Percentiles rank a stretch among this genome's conserved stretches.
Evolutionary conservation across 2,113 vertebrate species (phyloP).

Genomic region (Capricornis sumatraensis): DNA sequence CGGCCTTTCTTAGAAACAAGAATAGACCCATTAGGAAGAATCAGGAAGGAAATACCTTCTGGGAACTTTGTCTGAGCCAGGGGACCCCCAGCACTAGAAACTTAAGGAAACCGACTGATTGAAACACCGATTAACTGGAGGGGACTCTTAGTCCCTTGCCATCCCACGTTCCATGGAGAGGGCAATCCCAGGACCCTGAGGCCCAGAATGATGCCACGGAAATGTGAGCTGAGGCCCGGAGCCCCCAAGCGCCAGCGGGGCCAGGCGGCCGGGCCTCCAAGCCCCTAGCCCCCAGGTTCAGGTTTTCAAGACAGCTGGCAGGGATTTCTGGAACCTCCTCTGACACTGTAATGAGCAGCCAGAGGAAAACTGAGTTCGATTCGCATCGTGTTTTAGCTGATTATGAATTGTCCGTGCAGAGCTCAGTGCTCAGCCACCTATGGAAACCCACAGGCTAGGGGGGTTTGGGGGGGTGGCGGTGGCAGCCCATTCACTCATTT

Average conservation of each 20-base stretch:
- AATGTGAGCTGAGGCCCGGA: background rate
- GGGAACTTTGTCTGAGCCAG: background rate
- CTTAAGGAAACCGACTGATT: background rate
- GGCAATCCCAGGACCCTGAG: background rate
- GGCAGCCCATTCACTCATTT: background rate
- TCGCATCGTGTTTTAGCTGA: fast-evolving
- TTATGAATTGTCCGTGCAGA: fast-evolving
- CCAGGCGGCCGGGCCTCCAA: background rate
- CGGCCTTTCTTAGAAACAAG: background rate
- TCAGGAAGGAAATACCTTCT: background rate
- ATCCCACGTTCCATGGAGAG: background rate
- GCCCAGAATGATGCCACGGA: background rate
- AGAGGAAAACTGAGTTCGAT: background rate
- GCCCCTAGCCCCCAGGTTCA: background rate
- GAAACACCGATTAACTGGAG: background rate
- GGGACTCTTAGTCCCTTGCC: background rate
- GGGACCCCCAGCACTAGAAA: background rate
- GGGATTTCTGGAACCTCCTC: background rate
- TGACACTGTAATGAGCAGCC: background rate
- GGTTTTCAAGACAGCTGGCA: background rate
- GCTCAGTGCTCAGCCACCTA: background rate
- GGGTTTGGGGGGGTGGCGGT: fast-evolving
- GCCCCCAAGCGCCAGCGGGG: background rate
- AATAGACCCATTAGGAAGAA: background rate
- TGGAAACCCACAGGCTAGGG: background rate